Evolutionary conservation across 1,140 invertebrate genomes (phyloP).

Genomic region (Micrasema minimum): DNA sequence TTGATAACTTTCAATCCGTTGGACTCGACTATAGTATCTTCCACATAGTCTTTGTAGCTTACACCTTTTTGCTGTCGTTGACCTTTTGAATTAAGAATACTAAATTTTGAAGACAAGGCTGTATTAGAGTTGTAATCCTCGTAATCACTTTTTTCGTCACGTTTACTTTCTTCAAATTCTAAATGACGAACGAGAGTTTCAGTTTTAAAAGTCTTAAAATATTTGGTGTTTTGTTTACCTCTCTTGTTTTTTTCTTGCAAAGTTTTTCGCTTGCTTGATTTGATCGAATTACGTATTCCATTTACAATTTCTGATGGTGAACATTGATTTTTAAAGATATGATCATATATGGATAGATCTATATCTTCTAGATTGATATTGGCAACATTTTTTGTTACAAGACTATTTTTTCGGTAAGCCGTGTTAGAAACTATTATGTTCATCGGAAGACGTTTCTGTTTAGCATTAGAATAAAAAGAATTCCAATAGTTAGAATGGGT

Average conservation of each 20-base stretch:
- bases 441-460: conserved; percentile 3
- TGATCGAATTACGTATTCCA: conserved; percentile 4
- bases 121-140: neutral
- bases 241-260: neutral
- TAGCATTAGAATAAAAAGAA: neutral
- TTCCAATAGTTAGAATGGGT: neutral
- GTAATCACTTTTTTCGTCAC: neutral
- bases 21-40: neutral
- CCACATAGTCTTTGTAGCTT: neutral
- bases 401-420: neutral
- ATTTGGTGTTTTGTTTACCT: too few species aligned
- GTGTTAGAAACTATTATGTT: conserved; percentile 5
- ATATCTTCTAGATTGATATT: conserved; percentile 10
- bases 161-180: neutral
- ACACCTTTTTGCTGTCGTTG: neutral
- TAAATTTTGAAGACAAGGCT: too few species aligned
- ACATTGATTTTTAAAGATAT: neutral
- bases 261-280: neutral
- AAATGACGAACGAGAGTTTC: neutral
- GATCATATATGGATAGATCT: neutral
- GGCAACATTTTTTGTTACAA: neutral
- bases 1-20: conserved; percentile 9
- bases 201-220: neutral
- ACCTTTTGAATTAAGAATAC: neutral
- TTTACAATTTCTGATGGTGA: neutral